These are phyloP conservation scores for Hylia prasina DNA, from an alignment of 2,113 vertebrate species.

Conservation along the genomic window DNA sequence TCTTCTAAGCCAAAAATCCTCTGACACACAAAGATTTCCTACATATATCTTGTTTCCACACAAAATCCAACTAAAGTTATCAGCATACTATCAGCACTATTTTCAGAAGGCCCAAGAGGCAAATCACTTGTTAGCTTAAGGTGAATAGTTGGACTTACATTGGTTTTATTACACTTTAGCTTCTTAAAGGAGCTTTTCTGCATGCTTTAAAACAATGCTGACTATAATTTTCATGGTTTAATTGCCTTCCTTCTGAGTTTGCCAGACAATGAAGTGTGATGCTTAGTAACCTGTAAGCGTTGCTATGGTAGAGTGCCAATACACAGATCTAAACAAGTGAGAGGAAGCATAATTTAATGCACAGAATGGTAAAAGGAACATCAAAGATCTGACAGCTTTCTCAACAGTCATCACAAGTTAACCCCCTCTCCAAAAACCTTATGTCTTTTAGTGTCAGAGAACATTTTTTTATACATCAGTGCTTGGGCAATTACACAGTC, in stretches of 20 bases:
- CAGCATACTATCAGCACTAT: neutral
- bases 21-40: neutral
- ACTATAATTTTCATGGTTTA: neutral
- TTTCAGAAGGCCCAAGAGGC: neutral
- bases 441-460: neutral
- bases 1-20: neutral
- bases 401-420: neutral
- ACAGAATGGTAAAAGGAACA: neutral
- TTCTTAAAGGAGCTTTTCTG: neutral
- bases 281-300: neutral
- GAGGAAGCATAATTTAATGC: neutral
- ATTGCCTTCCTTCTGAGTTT: neutral
- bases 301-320: neutral
- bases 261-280: neutral
- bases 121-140: neutral
- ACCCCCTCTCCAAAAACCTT: neutral
- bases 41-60: neutral
- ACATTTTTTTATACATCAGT: rapidly evolving
- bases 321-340: neutral
- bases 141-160: neutral
- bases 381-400: neutral
- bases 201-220: neutral
- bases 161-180: neutral
- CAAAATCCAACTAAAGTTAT: neutral
- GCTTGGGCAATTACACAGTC: too few relatives aligned